These are phyloP conservation scores for Caenorhabditis sinica DNA, from an alignment of 2,888 invertebrate species.

Conservation along the genomic window DNA sequence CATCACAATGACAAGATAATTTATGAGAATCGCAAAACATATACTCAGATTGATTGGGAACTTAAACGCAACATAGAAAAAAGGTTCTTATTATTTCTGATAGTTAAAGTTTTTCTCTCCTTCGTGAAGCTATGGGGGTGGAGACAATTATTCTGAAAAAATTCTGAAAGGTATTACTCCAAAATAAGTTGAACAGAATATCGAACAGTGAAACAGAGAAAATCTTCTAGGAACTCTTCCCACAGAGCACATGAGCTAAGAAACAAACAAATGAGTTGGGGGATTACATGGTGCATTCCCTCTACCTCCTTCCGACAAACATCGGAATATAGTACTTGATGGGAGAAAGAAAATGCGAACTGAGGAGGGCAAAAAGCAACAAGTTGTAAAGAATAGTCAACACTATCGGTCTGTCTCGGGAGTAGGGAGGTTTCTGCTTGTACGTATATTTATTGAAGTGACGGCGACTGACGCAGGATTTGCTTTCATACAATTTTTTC, in stretches of 20 bases:
- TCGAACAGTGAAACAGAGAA: background rate
- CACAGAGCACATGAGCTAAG: conserved; percentile 23
- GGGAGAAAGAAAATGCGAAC: conserved; percentile 13
- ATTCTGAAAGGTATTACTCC: no score
- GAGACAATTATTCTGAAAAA: no score
- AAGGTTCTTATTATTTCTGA: no score
- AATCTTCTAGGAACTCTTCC: conserved; percentile 15
- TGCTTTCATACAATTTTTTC: conserved; percentile 47
- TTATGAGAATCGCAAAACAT: no score
- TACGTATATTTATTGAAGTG: conserved; percentile 58
- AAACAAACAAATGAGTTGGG: conserved; percentile 34
- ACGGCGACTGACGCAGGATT: conserved; percentile 47
- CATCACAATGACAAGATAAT: no score
- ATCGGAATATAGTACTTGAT: conserved; percentile 44
- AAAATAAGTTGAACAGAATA: background rate
- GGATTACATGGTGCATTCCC: conserved; percentile 33
- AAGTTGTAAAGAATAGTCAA: conserved; percentile 64
- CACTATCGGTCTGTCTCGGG: conserved; percentile 32
- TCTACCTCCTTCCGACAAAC: conserved; percentile 33
- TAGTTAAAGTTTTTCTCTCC: no score
- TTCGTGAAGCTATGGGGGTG: no score
- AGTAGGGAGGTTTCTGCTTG: conserved; percentile 36
- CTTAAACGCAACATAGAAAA: no score
- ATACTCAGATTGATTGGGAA: no score
- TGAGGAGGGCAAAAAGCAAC: conserved; percentile 53